Percentiles rank a stretch among this genome's conserved stretches.
These are phyloP conservation scores for Plutomurus gul DNA, from an alignment of 1,140 invertebrate species.

Conservation along the genomic window DNA sequence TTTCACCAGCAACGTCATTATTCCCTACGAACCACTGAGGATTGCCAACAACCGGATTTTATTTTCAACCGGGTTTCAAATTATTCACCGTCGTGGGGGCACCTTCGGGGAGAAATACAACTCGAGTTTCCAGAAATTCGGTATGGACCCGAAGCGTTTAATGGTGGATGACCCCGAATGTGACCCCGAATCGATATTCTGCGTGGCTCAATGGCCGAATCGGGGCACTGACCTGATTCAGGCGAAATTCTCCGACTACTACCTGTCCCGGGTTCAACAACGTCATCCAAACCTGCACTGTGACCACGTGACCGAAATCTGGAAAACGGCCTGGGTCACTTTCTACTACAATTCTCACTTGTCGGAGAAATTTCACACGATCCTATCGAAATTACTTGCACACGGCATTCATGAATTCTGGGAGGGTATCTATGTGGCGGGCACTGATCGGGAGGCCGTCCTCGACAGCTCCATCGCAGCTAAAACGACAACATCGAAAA, in stretches of 20 bases:
- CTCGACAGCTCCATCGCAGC: background rate
- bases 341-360: background rate
- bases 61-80: background rate
- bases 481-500: background rate
- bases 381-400: background rate
- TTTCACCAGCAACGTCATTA: constrained; percentile 15
- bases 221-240: background rate
- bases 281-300: background rate
- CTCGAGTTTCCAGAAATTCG: background rate
- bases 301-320: background rate
- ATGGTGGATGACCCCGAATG: background rate
- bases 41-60: background rate
- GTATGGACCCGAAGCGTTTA: background rate
- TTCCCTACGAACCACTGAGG: background rate
- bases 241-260: background rate
- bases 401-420: background rate
- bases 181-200: background rate
- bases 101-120: background rate
- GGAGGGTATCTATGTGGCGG: background rate
- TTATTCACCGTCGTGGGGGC: background rate
- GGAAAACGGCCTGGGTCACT: background rate
- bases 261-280: background rate
- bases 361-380: background rate
- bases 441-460: background rate
- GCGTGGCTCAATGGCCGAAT: background rate